Conservation (phyloP, 2,797 vertebrate genomes). For the Sebastes miniatus region DNA sequence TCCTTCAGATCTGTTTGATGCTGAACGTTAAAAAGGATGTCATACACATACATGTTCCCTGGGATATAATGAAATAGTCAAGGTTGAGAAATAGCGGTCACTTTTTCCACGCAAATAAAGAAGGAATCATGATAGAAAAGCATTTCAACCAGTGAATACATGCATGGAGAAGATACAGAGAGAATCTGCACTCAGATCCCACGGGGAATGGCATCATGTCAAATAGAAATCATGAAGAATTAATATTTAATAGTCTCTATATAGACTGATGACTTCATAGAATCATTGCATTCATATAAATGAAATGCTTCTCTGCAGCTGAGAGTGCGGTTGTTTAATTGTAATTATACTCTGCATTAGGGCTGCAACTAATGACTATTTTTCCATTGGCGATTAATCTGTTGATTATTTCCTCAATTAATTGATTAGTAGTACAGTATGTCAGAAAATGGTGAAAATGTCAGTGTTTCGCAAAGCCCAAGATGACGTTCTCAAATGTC, state of each 20-base stretch:
- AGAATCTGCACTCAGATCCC: neutral
- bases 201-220: neutral
- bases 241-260: constrained; percentile 18
- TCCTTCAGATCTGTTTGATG: neutral
- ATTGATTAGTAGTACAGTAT: too few relatives aligned
- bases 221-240: neutral
- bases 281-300: constrained; percentile 23
- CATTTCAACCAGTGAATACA: neutral
- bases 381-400: too few relatives aligned
- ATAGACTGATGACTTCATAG: neutral
- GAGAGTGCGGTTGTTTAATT: neutral
- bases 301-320: constrained; percentile 4
- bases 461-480: too few relatives aligned
- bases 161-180: neutral
- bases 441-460: too few relatives aligned
- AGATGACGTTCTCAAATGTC: too few relatives aligned
- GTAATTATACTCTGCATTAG: neutral
- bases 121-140: neutral
- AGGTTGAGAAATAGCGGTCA: neutral
- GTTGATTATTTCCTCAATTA: too few relatives aligned
- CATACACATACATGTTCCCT: too few relatives aligned
- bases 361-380: too few relatives aligned
- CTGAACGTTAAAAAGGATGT: neutral
- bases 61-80: neutral
- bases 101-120: neutral